These are phyloP conservation scores for Sesia apiformis DNA, from an alignment of 2,888 invertebrate genomes.

Conservation along the genomic window DNA sequence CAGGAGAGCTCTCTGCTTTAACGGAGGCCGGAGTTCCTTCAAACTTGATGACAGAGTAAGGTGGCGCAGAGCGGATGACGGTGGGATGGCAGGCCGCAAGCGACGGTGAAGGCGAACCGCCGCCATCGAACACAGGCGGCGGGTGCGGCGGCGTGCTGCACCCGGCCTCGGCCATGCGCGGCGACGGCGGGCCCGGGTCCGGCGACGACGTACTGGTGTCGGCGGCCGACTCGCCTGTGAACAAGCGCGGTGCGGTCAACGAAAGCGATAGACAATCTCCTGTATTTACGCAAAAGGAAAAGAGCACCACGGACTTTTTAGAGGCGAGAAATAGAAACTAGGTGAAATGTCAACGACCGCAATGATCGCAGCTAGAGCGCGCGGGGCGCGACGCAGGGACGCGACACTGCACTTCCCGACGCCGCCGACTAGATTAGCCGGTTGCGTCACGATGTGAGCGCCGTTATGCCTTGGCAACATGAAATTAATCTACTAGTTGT, in stretches of 20 bases:
- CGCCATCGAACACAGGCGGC: constrained; percentile 69
- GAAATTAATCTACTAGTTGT: constrained; percentile 20
- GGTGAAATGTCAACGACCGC: constrained; percentile 74
- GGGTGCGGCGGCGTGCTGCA: constrained; percentile 76
- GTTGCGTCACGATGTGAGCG: constrained; percentile 66
- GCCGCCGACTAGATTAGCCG: constrained; percentile 72
- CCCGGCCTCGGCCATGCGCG: constrained; percentile 82
- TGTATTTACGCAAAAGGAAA: constrained; percentile 37
- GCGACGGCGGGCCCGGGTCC: constrained; percentile 90
- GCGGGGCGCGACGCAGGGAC: constrained; percentile 67
- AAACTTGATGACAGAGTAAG: constrained; percentile 75
- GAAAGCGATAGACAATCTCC: constrained; percentile 21
- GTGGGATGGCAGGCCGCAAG: constrained; percentile 61
- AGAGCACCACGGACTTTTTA: constrained; percentile 54
- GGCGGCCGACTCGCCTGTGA: constrained; percentile 90
- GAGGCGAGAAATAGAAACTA: constrained; percentile 69
- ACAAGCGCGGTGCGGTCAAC: constrained; percentile 47
- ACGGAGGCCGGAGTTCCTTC: constrained; percentile 60
- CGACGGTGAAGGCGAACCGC: constrained; percentile 57
- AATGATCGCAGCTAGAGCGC: constrained; percentile 53
- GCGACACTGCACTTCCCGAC: constrained; percentile 75
- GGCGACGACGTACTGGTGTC: constrained; percentile 95
- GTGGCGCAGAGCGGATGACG: constrained; percentile 74
- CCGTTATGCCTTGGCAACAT: constrained; percentile 36
- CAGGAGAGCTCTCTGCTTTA: constrained; percentile 43